Conservation (phyloP, 1,140 invertebrate genomes). For the Pachypeltis micranthus region DNA sequence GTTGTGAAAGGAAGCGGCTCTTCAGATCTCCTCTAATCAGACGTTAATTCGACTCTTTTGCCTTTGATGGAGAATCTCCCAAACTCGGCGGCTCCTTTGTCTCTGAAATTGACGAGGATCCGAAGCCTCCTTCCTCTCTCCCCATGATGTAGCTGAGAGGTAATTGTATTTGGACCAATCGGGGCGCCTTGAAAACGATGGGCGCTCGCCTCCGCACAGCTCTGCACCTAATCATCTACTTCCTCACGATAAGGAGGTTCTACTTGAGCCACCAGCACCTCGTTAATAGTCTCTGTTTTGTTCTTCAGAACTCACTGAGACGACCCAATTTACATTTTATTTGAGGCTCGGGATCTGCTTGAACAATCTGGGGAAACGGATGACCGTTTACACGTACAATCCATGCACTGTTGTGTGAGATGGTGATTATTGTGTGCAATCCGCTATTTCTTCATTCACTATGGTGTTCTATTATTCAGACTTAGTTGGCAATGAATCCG, state of each 20-base stretch:
- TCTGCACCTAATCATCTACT: neutral
- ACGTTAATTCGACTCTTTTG: neutral
- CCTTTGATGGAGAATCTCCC: neutral
- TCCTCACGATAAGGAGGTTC: neutral
- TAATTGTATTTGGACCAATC: neutral
- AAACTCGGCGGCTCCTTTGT: neutral
- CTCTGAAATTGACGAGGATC: neutral
- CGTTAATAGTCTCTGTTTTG: too few relatives aligned
- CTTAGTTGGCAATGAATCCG: too few relatives aligned
- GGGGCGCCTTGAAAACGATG: neutral
- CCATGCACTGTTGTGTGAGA: too few relatives aligned
- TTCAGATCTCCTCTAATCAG: neutral
- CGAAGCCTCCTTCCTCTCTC: neutral
- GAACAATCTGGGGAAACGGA: too few relatives aligned
- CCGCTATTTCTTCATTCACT: too few relatives aligned
- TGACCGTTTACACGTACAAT: too few relatives aligned
- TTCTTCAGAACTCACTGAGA: too few relatives aligned
- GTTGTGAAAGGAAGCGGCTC: neutral
- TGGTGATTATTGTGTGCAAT: too few relatives aligned
- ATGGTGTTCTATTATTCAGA: too few relatives aligned
- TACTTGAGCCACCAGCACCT: neutral
- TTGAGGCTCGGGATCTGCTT: too few relatives aligned
- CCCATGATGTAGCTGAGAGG: too few relatives aligned
- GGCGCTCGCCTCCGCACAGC: neutral
- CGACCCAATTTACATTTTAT: too few relatives aligned